Conservation (phyloP, 1,140 invertebrate species). For the Drosophila carrolli region DNA sequence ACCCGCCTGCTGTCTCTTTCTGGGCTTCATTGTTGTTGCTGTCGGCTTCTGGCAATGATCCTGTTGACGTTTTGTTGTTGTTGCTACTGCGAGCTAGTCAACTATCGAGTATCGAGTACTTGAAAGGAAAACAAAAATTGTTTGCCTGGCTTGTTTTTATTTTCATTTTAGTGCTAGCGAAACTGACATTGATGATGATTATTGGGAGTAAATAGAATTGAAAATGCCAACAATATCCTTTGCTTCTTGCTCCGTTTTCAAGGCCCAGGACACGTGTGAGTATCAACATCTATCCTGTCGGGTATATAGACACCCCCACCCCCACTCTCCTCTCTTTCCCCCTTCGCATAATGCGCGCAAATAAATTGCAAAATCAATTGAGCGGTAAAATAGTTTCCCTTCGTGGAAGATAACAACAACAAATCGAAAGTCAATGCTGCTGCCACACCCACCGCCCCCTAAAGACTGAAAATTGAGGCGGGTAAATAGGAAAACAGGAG, state of each 20-base stretch:
- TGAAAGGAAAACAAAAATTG: constrained; percentile 38
- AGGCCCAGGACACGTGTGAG: constrained; percentile 61
- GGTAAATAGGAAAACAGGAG: constrained; percentile 16
- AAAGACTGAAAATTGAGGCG: constrained; percentile 19
- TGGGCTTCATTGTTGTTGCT: constrained; percentile 30
- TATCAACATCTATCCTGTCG: constrained; percentile 26
- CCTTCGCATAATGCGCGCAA: constrained; percentile 72
- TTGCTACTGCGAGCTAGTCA: constrained; percentile 1
- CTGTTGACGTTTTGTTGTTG: constrained; percentile 61
- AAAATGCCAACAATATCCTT: constrained; percentile 61
- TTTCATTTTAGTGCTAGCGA: constrained; percentile 77
- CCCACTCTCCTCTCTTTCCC: neutral
- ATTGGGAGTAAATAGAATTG: constrained; percentile 84
- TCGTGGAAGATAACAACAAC: constrained; percentile 34
- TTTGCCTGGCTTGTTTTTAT: constrained; percentile 48
- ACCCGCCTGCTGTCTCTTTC: constrained; percentile 8
- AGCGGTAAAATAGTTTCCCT: constrained; percentile 83
- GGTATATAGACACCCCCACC: neutral
- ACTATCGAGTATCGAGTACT: neutral
- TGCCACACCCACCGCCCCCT: constrained; percentile 10
- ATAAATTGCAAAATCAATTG: constrained; percentile 84
- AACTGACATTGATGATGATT: constrained; percentile 84
- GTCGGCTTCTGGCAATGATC: constrained; percentile 65
- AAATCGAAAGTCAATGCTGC: constrained; percentile 55
- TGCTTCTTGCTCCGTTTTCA: constrained; percentile 24